Percentiles rank a stretch among this genome's conserved stretches.
These are phyloP conservation scores for Latrodectus hesperus DNA, from an alignment of 2,888 invertebrate species.

Conservation along the genomic window DNA sequence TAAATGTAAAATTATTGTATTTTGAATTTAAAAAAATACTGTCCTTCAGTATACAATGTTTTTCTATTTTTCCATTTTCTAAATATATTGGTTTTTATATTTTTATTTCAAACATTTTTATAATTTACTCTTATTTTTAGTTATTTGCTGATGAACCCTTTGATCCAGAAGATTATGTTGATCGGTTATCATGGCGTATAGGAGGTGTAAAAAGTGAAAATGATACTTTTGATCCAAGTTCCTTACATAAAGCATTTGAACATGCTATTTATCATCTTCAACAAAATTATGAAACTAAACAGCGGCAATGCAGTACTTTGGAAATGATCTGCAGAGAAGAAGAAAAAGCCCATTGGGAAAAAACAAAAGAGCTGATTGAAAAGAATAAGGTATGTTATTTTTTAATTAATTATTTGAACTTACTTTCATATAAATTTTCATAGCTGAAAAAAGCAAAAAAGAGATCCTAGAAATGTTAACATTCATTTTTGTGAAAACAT, in stretches of 20 bases:
- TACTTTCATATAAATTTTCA: no score
- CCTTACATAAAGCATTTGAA: constrained; percentile 92
- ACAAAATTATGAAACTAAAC: constrained; percentile 84
- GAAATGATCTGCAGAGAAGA: constrained; percentile 89
- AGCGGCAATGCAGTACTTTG: constrained; percentile 87
- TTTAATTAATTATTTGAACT: no score
- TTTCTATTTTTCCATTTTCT: no score
- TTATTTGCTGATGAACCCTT: constrained; percentile 88
- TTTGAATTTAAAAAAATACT: no score
- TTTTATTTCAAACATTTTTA: background rate
- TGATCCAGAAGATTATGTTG: constrained; percentile 97
- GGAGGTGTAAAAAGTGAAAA: constrained; percentile 80
- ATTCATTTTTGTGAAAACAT: no score
- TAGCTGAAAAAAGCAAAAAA: no score
- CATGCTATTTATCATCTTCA: constrained; percentile 86
- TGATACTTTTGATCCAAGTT: constrained; percentile 87
- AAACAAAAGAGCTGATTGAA: constrained; percentile 87
- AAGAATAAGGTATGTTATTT: constrained; percentile 82
- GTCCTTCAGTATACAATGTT: no score
- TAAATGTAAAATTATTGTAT: no score
- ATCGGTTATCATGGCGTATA: constrained; percentile 94
- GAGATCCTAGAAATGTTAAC: no score
- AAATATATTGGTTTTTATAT: background rate
- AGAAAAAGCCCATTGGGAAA: constrained; percentile 86
- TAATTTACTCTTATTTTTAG: constrained; percentile 15